Percentiles rank a stretch among this genome's conserved stretches.
Evolutionary conservation across 2,888 invertebrate species (phyloP).

Genomic region (Archaeoteleia sp.): DNA sequence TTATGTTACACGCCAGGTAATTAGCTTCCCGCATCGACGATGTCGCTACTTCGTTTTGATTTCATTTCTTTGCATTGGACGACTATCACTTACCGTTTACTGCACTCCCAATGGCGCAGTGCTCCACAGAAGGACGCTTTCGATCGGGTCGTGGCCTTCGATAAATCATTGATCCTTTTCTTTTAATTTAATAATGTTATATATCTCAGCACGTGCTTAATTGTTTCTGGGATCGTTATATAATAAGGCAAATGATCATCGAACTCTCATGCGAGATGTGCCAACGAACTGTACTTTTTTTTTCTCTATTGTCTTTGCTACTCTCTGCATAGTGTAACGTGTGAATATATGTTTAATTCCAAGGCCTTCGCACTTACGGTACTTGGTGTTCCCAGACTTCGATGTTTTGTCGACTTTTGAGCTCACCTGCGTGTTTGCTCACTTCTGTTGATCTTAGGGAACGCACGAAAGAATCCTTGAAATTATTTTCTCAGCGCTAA

Average conservation of each 20-base stretch:
- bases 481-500: slow-evolving; percentile 52
- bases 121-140: neutral
- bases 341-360: slow-evolving; percentile 60
- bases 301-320: slow-evolving; percentile 57
- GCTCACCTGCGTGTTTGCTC: slow-evolving; percentile 53
- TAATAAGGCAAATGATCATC: slow-evolving; percentile 53
- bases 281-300: slow-evolving; percentile 55
- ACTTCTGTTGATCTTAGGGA: slow-evolving; percentile 52
- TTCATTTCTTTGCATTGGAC: slow-evolving; percentile 43
- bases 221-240: slow-evolving; percentile 45
- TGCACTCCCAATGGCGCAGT: slow-evolving; percentile 3
- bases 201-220: no score
- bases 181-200: no score
- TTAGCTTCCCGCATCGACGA: slow-evolving; percentile 59
- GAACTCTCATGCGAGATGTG: slow-evolving; percentile 50
- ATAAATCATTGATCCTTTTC: no score
- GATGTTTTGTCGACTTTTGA: slow-evolving; percentile 54
- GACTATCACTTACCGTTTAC: slow-evolving; percentile 38
- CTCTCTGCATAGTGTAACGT: slow-evolving; percentile 54
- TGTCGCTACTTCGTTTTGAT: slow-evolving; percentile 54
- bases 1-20: slow-evolving; percentile 66
- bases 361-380: slow-evolving; percentile 55
- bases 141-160: neutral
- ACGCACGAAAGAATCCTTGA: slow-evolving; percentile 52
- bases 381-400: slow-evolving; percentile 56